These are phyloP conservation scores for Electrophaes corylata DNA, from an alignment of 2,888 invertebrate genomes.

Conservation along the genomic window DNA sequence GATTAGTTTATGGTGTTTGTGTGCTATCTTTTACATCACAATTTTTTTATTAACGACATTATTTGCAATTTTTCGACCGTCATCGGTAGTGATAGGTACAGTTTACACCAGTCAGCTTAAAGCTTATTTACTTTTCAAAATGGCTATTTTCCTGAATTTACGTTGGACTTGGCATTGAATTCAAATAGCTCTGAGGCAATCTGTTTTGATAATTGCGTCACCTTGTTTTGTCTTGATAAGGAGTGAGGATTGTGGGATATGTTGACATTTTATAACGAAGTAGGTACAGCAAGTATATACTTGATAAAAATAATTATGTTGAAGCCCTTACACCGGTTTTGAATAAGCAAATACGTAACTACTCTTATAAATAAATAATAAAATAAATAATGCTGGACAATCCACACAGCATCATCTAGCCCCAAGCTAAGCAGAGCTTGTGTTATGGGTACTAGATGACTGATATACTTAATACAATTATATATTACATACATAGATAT, in stretches of 20 bases:
- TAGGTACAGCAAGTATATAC: neutral
- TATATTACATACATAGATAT: too few species aligned
- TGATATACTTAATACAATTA: too few species aligned
- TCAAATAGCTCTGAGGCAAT: slow-evolving; percentile 55
- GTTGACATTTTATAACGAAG: slow-evolving; percentile 1
- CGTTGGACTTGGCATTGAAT: slow-evolving; percentile 49
- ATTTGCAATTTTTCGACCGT: neutral
- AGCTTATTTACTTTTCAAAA: slow-evolving; percentile 28
- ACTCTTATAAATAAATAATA: too few species aligned
- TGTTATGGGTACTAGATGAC: too few species aligned
- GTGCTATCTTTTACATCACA: too few species aligned
- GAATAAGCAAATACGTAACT: too few species aligned
- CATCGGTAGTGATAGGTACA: neutral
- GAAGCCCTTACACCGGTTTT: too few species aligned
- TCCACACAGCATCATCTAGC: too few species aligned
- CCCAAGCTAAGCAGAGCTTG: too few species aligned
- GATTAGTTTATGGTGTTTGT: too few species aligned
- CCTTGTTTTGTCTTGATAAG: slow-evolving; percentile 28
- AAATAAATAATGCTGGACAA: too few species aligned
- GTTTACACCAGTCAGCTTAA: neutral
- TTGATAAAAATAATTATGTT: neutral
- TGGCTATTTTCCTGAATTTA: slow-evolving; percentile 41
- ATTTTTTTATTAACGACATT: neutral
- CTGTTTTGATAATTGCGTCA: slow-evolving; percentile 66
- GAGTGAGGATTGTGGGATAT: slow-evolving; percentile 2